phyloP scores from a whole-genome alignment of 2,113 vertebrate species.

The Hydropotes inermis region DNA sequence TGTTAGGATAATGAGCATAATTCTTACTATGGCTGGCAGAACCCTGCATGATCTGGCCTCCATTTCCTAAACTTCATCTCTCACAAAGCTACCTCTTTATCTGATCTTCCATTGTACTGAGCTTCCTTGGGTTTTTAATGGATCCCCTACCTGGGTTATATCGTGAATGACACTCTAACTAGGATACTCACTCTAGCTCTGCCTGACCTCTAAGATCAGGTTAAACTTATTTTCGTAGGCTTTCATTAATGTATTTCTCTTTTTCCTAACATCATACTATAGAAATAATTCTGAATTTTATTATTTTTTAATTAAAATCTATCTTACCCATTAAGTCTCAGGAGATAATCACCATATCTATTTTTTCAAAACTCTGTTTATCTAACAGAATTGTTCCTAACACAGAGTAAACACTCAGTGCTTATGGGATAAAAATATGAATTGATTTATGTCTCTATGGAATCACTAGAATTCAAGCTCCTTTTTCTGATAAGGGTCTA shows the following conservation, averaged over 20 bases:
- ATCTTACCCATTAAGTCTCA: neutral
- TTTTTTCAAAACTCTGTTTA: neutral
- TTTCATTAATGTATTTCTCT: neutral
- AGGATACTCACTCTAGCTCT: neutral
- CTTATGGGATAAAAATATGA: neutral
- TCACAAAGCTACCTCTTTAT: neutral
- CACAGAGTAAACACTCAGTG: neutral
- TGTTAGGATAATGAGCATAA: neutral
- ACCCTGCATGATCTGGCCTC: neutral
- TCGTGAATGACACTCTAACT: neutral
- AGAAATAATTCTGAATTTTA: neutral
- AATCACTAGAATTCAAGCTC: neutral
- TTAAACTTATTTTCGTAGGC: neutral
- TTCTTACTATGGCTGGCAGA: neutral
- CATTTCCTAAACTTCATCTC: neutral
- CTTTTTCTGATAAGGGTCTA: neutral
- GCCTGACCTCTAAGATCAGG: neutral
- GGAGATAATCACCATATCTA: neutral
- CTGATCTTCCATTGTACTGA: neutral
- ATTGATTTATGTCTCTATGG: neutral
- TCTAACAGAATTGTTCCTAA: neutral
- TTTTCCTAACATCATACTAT: neutral
- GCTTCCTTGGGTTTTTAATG: neutral
- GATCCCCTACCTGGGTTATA: neutral
- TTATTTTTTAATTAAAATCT: conserved; percentile 24